Evolutionary conservation across 2,113 vertebrate genomes (phyloP).

Genomic region (Apistogramma diplotaenia): DNA sequence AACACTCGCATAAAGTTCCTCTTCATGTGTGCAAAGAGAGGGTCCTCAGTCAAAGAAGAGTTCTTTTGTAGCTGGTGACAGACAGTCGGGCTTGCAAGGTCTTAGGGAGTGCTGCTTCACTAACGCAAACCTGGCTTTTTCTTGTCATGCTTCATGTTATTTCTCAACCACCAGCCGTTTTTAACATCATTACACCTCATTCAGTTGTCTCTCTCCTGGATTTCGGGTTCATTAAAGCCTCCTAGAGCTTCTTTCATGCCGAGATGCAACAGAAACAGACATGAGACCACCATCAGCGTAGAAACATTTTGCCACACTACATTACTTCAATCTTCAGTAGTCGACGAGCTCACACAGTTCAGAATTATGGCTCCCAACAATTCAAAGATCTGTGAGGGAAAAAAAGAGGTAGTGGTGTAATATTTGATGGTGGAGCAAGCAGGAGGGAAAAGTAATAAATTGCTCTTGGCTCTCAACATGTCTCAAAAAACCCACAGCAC

Average conservation of each 20-base stretch:
- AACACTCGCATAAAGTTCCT: neutral
- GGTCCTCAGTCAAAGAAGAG: slow-evolving; percentile 7
- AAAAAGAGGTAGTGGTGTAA: slow-evolving; percentile 23
- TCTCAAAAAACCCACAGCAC: slow-evolving; percentile 6
- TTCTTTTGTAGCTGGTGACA: slow-evolving; percentile 1
- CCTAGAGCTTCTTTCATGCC: neutral
- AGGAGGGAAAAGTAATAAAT: slow-evolving; percentile 32
- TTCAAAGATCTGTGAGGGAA: slow-evolving; percentile 15
- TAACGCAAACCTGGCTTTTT: slow-evolving; percentile 13
- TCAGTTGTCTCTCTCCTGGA: slow-evolving; percentile 17
- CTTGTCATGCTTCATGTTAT: slow-evolving; percentile 11
- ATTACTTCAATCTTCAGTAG: slow-evolving; percentile 57
- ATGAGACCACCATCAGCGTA: slow-evolving; percentile 17
- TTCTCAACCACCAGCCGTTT: slow-evolving; percentile 21
- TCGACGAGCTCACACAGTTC: slow-evolving; percentile 24
- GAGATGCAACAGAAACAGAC: slow-evolving; percentile 28
- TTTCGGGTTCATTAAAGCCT: slow-evolving; percentile 44
- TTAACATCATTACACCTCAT: slow-evolving; percentile 39
- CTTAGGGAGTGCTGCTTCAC: neutral
- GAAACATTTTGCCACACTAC: slow-evolving; percentile 54
- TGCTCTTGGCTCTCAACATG: slow-evolving; percentile 3
- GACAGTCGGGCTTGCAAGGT: neutral
- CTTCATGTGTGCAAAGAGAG: neutral
- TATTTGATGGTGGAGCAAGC: slow-evolving; percentile 34
- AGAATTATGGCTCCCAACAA: slow-evolving; percentile 30